Evolutionary conservation across 2,888 invertebrate genomes (phyloP).

Genomic region (Cyclophora punctaria): DNA sequence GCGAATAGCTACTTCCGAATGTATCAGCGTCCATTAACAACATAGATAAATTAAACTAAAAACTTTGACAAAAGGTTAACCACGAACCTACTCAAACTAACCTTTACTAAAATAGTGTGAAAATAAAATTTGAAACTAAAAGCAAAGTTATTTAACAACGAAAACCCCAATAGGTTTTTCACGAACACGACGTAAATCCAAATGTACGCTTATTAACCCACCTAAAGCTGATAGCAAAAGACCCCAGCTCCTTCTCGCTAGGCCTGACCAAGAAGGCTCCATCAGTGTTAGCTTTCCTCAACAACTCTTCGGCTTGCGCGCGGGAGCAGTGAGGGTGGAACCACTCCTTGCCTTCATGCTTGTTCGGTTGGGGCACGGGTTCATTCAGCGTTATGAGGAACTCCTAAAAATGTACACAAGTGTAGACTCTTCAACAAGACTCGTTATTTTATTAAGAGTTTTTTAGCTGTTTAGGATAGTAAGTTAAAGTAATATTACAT

Average conservation of each 20-base stretch:
- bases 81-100: too few species aligned
- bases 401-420: constrained; percentile 66
- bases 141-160: too few species aligned
- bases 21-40: too few species aligned
- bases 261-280: constrained; percentile 96
- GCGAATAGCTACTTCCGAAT: too few species aligned
- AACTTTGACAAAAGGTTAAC: too few species aligned
- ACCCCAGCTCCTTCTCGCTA: constrained; percentile 88
- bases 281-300: constrained; percentile 88
- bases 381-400: constrained; percentile 91
- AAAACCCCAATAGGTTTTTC: not conserved
- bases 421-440: too few species aligned
- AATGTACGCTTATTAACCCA: constrained; percentile 29
- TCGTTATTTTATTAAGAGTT: too few species aligned
- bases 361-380: constrained; percentile 95
- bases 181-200: not conserved
- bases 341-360: constrained; percentile 95
- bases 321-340: constrained; percentile 89
- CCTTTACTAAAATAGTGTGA: too few species aligned
- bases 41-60: too few species aligned
- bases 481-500: too few species aligned
- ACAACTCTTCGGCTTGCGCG: constrained; percentile 89
- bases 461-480: too few species aligned
- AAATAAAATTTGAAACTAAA: too few species aligned
- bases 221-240: constrained; percentile 96